Evolutionary conservation across 2,888 invertebrate species (phyloP), one percentile per base, ranked within the genome.

Genomic region (Gerosis bhagava): DNA sequence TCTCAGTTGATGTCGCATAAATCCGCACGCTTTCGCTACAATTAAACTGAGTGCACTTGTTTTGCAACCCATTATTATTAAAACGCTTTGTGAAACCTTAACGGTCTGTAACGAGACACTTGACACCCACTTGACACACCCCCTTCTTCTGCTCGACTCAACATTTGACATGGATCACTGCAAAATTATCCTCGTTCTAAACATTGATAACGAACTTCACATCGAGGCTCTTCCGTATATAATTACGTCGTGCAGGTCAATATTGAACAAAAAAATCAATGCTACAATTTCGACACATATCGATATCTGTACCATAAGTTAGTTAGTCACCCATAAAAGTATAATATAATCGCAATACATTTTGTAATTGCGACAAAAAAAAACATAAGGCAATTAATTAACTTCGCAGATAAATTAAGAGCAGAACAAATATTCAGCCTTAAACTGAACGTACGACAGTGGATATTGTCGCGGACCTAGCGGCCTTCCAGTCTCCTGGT

Each of bases 401-500:
- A 12, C n/a, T 8, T 19, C n/a, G 15, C 13, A 8, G 35, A 16
- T 10, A 29, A 29, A 35, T 29, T 26, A 17, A 35, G 24, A 41
- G 24, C 24, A 32, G 67, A 69, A 63, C 67, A 56, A 49, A 45
- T 40, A 55, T 50, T 32, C 48, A 51, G 47, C 52, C 53, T 55
- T 41, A 56, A 55, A 53, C 51, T 49, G 49, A 66, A 67, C 25
- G 67, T 63, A 61, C 69, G 74, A 74, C 73, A 72, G 60, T 66
- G 58, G 56, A 62, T 73, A 73, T 80, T 80, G 79, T 77, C 65
- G 69, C 72, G 75, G 83, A 73, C 74, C 65, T 58, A 69, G 72
- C 78, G 86, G 86, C 87, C 86, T 83, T 83, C 81, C 77, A 73
- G 81, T 71, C 73, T 68, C 69, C 77, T 65, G 66, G 71, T 70